phyloP scores from a whole-genome alignment of 2,113 vertebrate genomes.

The Sula dactylatra region DNA sequence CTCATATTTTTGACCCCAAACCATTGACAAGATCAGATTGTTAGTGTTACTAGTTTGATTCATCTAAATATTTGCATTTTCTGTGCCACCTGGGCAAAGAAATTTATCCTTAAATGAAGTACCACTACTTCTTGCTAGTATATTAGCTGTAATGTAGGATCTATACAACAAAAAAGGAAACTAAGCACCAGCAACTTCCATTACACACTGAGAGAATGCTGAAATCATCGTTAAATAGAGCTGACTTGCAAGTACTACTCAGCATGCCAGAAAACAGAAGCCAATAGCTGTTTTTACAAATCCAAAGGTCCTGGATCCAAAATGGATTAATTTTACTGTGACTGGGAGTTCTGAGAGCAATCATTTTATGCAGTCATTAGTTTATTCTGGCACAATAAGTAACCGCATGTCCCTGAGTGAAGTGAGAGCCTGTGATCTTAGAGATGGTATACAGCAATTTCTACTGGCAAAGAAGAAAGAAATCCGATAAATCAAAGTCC shows the following conservation, averaged over 20 bases:
- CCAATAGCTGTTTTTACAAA: background rate
- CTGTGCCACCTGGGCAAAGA: background rate
- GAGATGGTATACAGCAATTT: background rate
- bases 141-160: background rate
- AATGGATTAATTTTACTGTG: background rate
- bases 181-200: background rate
- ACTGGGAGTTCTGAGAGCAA: background rate
- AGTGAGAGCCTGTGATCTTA: background rate
- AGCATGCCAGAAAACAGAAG: background rate
- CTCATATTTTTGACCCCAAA: background rate
- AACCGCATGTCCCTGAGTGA: background rate
- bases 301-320: background rate
- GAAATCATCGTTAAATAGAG: background rate
- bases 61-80: background rate
- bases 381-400: constrained; percentile 39
- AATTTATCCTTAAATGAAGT: background rate
- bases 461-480: background rate
- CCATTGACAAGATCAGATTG: background rate
- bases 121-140: background rate
- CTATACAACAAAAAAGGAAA: background rate
- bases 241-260: background rate
- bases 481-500: background rate
- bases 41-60: background rate
- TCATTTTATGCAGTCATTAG: background rate
- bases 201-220: background rate